Evolutionary conservation across 2,888 invertebrate genomes (phyloP).

Genomic region (Lepas anatifera): DNA sequence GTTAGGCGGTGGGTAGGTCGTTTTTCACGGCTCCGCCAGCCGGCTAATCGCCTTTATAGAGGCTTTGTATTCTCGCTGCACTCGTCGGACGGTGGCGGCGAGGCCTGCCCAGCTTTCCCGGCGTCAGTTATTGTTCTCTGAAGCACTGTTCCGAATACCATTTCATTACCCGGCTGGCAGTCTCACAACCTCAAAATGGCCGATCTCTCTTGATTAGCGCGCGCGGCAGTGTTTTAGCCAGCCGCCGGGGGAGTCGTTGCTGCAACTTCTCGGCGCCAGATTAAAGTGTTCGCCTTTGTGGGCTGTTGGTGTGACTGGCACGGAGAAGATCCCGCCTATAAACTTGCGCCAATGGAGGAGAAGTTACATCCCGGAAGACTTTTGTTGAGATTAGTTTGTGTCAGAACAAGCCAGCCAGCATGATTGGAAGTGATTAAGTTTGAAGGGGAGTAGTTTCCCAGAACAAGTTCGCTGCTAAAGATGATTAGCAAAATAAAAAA

Average conservation of each 20-base stretch:
- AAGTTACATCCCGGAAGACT: too few relatives aligned
- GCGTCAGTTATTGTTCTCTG: neutral
- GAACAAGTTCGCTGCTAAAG: too few relatives aligned
- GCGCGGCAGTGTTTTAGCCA: neutral
- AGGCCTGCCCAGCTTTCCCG: neutral
- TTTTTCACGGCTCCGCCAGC: neutral
- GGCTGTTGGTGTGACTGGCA: neutral
- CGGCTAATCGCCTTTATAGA: neutral
- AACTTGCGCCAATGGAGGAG: too few relatives aligned
- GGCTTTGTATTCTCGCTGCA: slow-evolving; percentile 8
- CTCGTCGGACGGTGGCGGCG: neutral
- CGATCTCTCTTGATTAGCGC: slow-evolving; percentile 9
- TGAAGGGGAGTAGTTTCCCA: too few relatives aligned
- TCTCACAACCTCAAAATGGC: slow-evolving; percentile 1
- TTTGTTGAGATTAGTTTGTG: too few relatives aligned
- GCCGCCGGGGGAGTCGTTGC: neutral
- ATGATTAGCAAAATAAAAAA: too few relatives aligned
- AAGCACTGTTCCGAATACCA: slow-evolving; percentile 7
- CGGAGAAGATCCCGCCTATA: too few relatives aligned
- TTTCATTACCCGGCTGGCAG: slow-evolving; percentile 9
- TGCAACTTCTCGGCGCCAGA: slow-evolving; percentile 5
- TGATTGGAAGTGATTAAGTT: too few relatives aligned
- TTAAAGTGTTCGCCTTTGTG: slow-evolving; percentile 10
- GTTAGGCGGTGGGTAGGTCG: neutral
- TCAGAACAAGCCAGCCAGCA: too few relatives aligned